phyloP scores from a whole-genome alignment of 35 echinoderm and acorn worm species.

The Chiridota heheva region DNA sequence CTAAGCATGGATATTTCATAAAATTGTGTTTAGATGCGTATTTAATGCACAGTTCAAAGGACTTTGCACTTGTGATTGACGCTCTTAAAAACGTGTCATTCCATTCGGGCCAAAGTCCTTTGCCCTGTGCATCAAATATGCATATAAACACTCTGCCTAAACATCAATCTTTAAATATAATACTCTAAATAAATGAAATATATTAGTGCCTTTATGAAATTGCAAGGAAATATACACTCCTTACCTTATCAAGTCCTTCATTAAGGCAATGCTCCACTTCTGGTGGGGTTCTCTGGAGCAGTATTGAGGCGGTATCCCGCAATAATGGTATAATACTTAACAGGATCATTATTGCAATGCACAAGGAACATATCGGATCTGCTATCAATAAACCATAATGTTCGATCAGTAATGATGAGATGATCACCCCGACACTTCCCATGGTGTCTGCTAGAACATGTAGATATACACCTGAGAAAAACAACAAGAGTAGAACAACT shows the following conservation, averaged over 20 bases:
- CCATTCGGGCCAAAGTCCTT: no score
- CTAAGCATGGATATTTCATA: no score
- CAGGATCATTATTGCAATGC: constrained; percentile 91
- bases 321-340: constrained; percentile 85
- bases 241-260: constrained; percentile 84
- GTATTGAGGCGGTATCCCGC: constrained; percentile 78
- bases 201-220: no score
- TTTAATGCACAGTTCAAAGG: no score
- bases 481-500: background rate
- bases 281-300: constrained; percentile 84
- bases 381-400: constrained; percentile 96
- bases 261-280: constrained; percentile 69
- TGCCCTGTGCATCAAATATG: no score
- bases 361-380: constrained; percentile 93
- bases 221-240: no score
- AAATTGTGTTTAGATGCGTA: no score
- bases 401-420: constrained; percentile 88
- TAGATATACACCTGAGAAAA: constrained; percentile 74
- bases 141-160: no score
- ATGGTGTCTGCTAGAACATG: constrained; percentile 96
- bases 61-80: no score
- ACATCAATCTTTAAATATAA: no score
- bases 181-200: no score
- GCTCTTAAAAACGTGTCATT: no score
- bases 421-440: constrained; percentile 96